Evolutionary conservation across 2,113 vertebrate species (phyloP).

Genomic region (Seriola dumerili): DNA sequence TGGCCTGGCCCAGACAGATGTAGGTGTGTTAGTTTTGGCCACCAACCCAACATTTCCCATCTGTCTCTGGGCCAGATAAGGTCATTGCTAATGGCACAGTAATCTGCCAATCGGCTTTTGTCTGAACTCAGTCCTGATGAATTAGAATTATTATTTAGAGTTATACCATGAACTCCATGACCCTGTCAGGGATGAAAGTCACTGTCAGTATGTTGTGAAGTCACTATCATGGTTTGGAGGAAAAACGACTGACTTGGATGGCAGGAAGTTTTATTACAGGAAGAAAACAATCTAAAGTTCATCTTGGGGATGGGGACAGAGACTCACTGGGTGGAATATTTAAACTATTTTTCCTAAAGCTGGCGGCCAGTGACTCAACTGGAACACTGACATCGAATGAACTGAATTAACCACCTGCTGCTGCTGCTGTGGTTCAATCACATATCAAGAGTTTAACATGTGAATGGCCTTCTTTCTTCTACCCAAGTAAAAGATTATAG

Average conservation of each 20-base stretch:
- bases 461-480: not conserved
- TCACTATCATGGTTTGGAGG: not conserved
- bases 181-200: not conserved
- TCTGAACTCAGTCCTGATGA: conserved; percentile 14
- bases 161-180: conserved; percentile 2
- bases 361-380: conserved; percentile 8
- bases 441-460: not conserved
- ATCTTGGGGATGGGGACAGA: not conserved
- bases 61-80: conserved; percentile 28
- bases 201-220: not conserved
- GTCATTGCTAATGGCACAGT: conserved; percentile 22
- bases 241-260: not conserved
- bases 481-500: not conserved
- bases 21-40: conserved; percentile 30
- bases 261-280: not conserved
- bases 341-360: conserved; percentile 23
- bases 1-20: conserved; percentile 19
- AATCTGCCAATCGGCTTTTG: conserved; percentile 25
- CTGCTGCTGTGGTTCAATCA: conserved; percentile 39
- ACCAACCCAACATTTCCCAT: conserved; percentile 26
- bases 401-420: conserved; percentile 55
- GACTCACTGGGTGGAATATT: conserved; percentile 35
- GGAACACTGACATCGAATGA: conserved; percentile 39
- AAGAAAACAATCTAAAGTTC: not conserved
- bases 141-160: conserved; percentile 11